Base-by-base conservation (phyloP, 2,888 invertebrate species). In the Chloroclysta siterata region DNA sequence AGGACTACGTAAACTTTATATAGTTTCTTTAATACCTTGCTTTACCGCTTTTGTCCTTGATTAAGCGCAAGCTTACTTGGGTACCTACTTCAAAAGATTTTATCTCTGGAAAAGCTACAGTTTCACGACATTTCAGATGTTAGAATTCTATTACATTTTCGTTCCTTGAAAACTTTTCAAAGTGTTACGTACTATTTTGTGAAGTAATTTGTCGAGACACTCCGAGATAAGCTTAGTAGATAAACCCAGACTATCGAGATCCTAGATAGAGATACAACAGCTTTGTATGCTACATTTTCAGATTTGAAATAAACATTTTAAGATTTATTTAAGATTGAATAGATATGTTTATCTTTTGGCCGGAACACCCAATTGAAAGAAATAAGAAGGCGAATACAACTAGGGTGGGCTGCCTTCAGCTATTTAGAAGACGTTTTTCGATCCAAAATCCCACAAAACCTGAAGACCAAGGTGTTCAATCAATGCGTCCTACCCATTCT, bases 11-110 rank as follows among this genome's bases (percentile, higher is more conserved):
- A 60, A 65, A 65, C 61, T 65, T 67, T 61, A 48, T 61, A 69
- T 60, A 67, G 59, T 67, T 62, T 57, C 61, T 64, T 60, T 62
- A 70, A 67, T 67, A 70, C 60, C 65, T 65, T 63, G 65, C 69
- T 70, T 64, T 64, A 65, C 63, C 59, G 63, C 63, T 63, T 65
- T 64, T 62, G 67, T 64, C 60, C 58, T 46, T 62, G 65, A 63
- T 67, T 66, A 67, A 62, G 46, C 54, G 14, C 17, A 14, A 56
- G 65, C 63, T 65, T 50, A 55, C 50, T 61, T 28, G 33, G 50
- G 33, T 36, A 51, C 39, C 39, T 51, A 55, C 46, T 55, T 51
- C 15, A 44, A 46, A 61, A 51, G 14, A 51, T 53, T 42, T 53
- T 60, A 50, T 60, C 60, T 51, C 36, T 22, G 22, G 33, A 36